phyloP scores from a whole-genome alignment of 2,113 vertebrate genomes.

The Vulpes lagopus region DNA sequence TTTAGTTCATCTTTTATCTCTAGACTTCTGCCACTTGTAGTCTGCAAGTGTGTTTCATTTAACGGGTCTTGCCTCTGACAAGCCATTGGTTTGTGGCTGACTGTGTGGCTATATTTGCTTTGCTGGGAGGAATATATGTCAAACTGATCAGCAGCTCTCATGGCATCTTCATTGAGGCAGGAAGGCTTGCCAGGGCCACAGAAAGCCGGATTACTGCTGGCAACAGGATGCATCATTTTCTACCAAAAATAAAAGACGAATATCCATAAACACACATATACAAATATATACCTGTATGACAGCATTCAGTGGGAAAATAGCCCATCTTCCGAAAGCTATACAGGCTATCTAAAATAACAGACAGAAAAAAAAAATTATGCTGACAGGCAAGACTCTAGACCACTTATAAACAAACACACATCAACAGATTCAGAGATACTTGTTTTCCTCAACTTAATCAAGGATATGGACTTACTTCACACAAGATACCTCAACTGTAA shows the following conservation, averaged over 20 bases:
- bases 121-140: constrained; percentile 94
- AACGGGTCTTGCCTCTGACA: constrained; percentile 94
- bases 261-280: constrained; percentile 66
- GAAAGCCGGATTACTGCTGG: constrained; percentile 93
- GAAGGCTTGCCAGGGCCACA: constrained; percentile 95
- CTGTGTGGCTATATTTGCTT: constrained; percentile 92
- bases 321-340: constrained; percentile 39
- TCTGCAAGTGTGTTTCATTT: constrained; percentile 89
- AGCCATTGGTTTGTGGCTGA: constrained; percentile 93
- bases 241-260: constrained; percentile 86
- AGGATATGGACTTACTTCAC: neutral
- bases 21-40: constrained; percentile 88
- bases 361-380: constrained; percentile 67
- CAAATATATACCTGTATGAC: constrained; percentile 30
- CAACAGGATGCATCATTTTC: constrained; percentile 99
- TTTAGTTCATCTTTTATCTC: constrained; percentile 94
- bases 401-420: constrained; percentile 60
- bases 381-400: constrained; percentile 3
- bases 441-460: constrained; percentile 61
- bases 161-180: constrained; percentile 94
- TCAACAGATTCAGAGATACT: constrained; percentile 7
- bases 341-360: constrained; percentile 41
- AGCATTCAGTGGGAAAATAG: neutral
- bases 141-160: constrained; percentile 94
- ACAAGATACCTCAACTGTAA: constrained; percentile 43